A percentile compares a stretch with the other conserved stretches of the same genome.
These are phyloP conservation scores for Hestina assimilis DNA, from an alignment of 1,140 invertebrate species.

Conservation along the genomic window DNA sequence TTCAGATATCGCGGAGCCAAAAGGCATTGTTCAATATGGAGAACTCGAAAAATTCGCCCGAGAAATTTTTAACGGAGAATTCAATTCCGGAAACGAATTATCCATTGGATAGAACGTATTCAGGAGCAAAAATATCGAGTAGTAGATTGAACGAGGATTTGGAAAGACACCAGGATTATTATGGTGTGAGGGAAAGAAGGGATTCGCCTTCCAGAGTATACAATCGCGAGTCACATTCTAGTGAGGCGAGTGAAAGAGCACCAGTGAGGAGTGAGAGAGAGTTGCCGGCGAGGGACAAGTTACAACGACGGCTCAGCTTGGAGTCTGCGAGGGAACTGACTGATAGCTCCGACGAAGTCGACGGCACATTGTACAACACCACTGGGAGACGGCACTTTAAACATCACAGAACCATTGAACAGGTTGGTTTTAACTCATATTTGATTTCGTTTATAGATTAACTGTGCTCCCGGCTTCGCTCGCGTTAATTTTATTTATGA, in stretches of 20 bases:
- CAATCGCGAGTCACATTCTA: slow-evolving; percentile 55
- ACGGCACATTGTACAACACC: slow-evolving; percentile 75
- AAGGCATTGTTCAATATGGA: slow-evolving; percentile 74
- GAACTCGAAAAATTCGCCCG: slow-evolving; percentile 64
- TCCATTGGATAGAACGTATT: slow-evolving; percentile 73
- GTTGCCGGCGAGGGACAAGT: slow-evolving; percentile 46
- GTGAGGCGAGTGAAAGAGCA: slow-evolving; percentile 59
- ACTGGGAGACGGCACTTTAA: slow-evolving; percentile 75
- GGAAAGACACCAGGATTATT: slow-evolving; percentile 67
- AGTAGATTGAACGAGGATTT: slow-evolving; percentile 71
- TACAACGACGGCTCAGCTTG: slow-evolving; percentile 82
- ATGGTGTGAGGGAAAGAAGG: slow-evolving; percentile 49
- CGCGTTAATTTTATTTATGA: too few species aligned
- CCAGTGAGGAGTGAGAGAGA: slow-evolving; percentile 46
- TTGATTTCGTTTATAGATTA: too few species aligned
- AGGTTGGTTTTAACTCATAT: slow-evolving; percentile 77
- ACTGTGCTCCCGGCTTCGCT: too few species aligned
- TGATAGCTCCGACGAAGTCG: slow-evolving; percentile 83
- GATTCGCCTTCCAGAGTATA: slow-evolving; percentile 62
- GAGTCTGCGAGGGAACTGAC: slow-evolving; percentile 85
- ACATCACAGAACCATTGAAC: slow-evolving; percentile 82
- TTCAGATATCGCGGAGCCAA: slow-evolving; percentile 76
- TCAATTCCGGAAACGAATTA: slow-evolving; percentile 70
- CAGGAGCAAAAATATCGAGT: slow-evolving; percentile 72
- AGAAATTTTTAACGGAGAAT: slow-evolving; percentile 67